Conservation (phyloP, 1,140 invertebrate species). For the Condylostylus longicornis region DNA sequence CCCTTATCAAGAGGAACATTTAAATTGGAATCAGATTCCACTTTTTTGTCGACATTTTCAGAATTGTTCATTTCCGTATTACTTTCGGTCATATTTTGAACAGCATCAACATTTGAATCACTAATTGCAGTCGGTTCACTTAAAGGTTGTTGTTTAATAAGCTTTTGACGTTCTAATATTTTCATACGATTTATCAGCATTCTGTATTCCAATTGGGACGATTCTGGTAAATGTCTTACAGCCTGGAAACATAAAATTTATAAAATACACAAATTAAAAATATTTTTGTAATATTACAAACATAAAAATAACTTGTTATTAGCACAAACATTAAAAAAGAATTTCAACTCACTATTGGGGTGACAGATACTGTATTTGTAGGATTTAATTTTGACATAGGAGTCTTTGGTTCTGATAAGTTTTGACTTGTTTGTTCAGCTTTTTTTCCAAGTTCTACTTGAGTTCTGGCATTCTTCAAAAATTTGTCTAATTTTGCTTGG, state of each 20-base stretch:
- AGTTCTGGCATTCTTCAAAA: constrained; percentile 13
- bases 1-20: too few species aligned
- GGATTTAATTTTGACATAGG: background rate
- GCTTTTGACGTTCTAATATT: constrained; percentile 20
- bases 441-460: background rate
- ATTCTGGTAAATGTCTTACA: constrained; percentile 24
- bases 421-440: constrained; percentile 5
- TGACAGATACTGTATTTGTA: constrained; percentile 2
- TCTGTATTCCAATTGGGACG: constrained; percentile 26
- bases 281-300: too few species aligned
- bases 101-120: too few species aligned
- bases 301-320: too few species aligned
- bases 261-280: background rate
- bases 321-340: background rate
- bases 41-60: too few species aligned
- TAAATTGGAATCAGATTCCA: too few species aligned
- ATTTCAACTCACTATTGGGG: constrained; percentile 14
- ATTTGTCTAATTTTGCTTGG: constrained; percentile 25
- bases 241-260: constrained; percentile 16
- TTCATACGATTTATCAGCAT: constrained; percentile 24
- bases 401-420: background rate
- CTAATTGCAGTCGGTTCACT: too few species aligned
- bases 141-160: too few species aligned
- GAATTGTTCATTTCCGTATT: too few species aligned
- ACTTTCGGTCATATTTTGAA: too few species aligned